These are phyloP conservation scores for Apodemia duryi DNA, from an alignment of 2,888 invertebrate species.

Conservation along the genomic window DNA sequence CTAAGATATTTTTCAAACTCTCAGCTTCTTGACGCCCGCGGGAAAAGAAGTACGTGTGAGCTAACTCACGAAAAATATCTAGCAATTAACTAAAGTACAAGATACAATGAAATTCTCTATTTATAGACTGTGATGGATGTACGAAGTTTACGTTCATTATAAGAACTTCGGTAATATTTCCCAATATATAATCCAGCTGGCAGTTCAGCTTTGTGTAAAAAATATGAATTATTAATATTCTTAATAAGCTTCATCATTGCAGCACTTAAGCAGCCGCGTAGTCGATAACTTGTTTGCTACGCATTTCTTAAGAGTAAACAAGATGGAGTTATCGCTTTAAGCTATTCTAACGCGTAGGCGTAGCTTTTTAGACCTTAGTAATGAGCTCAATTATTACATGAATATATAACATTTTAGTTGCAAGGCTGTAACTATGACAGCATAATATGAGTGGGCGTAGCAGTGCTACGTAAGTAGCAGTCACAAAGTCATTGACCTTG, in stretches of 20 bases:
- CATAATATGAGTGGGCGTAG: not conserved
- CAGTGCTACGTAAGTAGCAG: not conserved
- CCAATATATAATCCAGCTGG: not conserved
- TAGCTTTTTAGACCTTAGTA: not conserved
- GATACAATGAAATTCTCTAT: too few relatives aligned
- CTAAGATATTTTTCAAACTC: too few relatives aligned
- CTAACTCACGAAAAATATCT: too few relatives aligned
- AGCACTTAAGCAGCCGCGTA: not conserved
- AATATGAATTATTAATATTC: not conserved
- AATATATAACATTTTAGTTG: not conserved
- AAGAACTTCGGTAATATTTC: too few relatives aligned
- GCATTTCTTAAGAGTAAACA: not conserved
- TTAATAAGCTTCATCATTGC: not conserved
- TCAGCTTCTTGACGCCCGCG: too few relatives aligned
- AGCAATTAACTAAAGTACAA: too few relatives aligned
- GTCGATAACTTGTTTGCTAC: slow-evolving; percentile 1
- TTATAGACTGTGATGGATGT: too few relatives aligned
- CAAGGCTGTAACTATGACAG: not conserved
- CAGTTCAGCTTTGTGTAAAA: not conserved
- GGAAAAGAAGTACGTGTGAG: too few relatives aligned
- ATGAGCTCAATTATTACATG: not conserved
- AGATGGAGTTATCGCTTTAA: not conserved
- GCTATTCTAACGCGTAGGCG: not conserved
- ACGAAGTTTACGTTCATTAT: too few relatives aligned
- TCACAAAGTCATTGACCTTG: not conserved